These are phyloP conservation scores for Riptortus pedestris DNA, from an alignment of 1,140 invertebrate genomes.

Conservation along the genomic window DNA sequence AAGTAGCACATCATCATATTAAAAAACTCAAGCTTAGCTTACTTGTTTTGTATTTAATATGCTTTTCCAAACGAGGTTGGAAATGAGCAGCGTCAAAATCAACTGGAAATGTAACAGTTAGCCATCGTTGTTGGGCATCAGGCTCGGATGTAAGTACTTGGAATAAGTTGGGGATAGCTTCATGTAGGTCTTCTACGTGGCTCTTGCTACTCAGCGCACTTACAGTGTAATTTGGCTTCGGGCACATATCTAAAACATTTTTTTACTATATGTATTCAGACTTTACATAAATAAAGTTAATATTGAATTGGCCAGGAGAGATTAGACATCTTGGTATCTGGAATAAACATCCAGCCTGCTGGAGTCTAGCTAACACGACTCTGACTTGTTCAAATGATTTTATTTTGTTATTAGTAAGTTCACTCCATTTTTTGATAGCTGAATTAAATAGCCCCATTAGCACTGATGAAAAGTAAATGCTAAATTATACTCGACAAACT, in stretches of 20 bases:
- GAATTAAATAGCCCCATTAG: too few species aligned
- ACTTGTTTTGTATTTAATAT: constrained; percentile 58
- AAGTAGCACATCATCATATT: too few species aligned
- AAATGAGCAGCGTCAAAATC: constrained; percentile 50
- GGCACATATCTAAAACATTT: constrained; percentile 65
- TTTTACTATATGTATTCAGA: neutral
- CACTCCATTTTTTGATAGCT: too few species aligned
- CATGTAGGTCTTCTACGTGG: constrained; percentile 74
- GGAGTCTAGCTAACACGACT: too few species aligned
- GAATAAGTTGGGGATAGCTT: constrained; percentile 74
- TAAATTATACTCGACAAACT: too few species aligned
- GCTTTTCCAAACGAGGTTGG: constrained; percentile 47
- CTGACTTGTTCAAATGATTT: too few species aligned
- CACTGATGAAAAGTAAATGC: too few species aligned
- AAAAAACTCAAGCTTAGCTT: too few species aligned
- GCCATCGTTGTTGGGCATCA: constrained; percentile 61
- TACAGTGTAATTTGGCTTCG: constrained; percentile 65
- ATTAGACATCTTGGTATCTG: too few species aligned
- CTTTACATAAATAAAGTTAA: neutral
- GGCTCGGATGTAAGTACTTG: constrained; percentile 66
- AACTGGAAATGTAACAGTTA: constrained; percentile 64
- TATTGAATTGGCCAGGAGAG: too few species aligned
- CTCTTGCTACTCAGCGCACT: constrained; percentile 61
- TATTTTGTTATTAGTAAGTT: too few species aligned
- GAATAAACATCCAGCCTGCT: too few species aligned